Evolutionary conservation across 2,888 invertebrate species (phyloP).

Genomic region (Gerris lacustris): DNA sequence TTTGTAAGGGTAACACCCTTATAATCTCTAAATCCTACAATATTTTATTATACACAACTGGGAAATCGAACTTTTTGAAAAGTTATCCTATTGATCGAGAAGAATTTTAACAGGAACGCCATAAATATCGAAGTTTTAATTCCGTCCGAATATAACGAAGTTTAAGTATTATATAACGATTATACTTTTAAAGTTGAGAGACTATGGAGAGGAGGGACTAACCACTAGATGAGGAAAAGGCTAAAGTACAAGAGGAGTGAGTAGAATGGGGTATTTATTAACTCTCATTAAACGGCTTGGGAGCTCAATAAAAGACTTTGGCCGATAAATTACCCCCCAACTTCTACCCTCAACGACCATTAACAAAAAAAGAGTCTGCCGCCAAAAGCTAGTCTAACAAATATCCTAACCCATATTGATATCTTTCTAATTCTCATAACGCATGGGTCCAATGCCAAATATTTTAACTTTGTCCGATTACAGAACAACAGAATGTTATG

Average conservation of each 20-base stretch:
- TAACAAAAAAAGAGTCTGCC: background rate
- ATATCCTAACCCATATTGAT: background rate
- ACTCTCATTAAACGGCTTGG: slow-evolving; percentile 1
- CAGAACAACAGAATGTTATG: background rate
- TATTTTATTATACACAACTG: background rate
- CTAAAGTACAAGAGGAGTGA: background rate
- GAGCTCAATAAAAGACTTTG: slow-evolving; percentile 1
- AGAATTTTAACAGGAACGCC: background rate
- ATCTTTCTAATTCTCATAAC: background rate
- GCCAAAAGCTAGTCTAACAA: slow-evolving; percentile 2
- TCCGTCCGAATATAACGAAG: background rate
- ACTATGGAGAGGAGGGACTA: too few species aligned
- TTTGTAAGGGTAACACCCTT: background rate
- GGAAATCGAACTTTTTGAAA: too few species aligned
- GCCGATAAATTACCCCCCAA: background rate
- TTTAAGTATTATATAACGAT: background rate
- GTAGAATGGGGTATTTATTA: background rate
- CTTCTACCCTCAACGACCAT: background rate
- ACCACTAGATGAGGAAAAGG: too few species aligned
- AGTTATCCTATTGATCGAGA: too few species aligned
- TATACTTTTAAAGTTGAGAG: too few species aligned
- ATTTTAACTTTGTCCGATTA: background rate
- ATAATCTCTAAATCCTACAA: background rate
- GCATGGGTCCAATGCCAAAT: background rate
- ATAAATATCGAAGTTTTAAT: background rate